Base-by-base conservation (phyloP, 2,797 vertebrate species). In the Rhynchonycteris naso region DNA sequence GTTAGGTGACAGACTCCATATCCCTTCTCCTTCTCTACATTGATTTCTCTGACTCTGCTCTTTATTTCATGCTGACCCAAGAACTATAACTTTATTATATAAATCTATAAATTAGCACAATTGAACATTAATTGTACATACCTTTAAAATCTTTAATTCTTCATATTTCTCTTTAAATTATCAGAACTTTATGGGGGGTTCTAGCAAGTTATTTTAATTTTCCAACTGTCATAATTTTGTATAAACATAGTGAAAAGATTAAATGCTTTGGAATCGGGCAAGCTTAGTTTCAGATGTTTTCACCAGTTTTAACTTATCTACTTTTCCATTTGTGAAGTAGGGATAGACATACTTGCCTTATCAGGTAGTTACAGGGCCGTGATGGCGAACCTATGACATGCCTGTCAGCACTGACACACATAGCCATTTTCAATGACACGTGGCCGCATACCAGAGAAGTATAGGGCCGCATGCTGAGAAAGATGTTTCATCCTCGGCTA, bases 101-200 rank as follows among this genome's bases (percentile, higher is more conserved):
- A 14, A 14, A 63, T 56, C 59, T 30, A 22, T 75, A 66, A 90
- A 50, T 93, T 58, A 83, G 12, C 38, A 94, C 15, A 89, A 50
- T 7, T 85, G 35, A 80, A 76, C 33, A 76, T 78, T 95, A 72
- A 71, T 38, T 78, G 19, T 59, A 86, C 58, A 72, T 88, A 28
- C 26, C 82, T 90, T 82, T 78, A 78, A 61, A 63, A n/a, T 87
- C 68, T 86, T 88, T 72, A 68, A 69, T 93, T 87, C 61, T 68
- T 93, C 30, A 5, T 82, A 50, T 84, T 88, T 91, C n/a, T 96
- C 9, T 63, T 88, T 92, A 93, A 96, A 63, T 78, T 69, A n/a
- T 59, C 14, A 94, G 75, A 93, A 75, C 19, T 92, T 83, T 78
- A 59, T 56, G 80, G 16, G 8, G 18, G 22, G 21, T 11, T 50